Conservation (phyloP, 2,797 vertebrate genomes). For the Halcyon badia region DNA sequence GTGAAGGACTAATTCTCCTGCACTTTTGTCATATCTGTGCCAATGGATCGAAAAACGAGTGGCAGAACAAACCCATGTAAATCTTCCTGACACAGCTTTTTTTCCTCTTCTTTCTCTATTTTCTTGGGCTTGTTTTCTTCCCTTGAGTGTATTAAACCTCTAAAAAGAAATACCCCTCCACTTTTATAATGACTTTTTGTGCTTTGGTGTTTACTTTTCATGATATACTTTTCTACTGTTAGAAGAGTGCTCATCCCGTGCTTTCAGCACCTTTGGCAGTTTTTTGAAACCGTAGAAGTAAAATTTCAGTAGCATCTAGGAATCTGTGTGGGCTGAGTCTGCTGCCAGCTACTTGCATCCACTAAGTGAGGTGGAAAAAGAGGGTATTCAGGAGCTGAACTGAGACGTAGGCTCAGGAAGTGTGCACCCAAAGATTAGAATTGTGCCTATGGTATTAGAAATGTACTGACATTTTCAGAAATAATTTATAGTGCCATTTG, state of each 20-base stretch:
- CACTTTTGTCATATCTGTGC: not conserved
- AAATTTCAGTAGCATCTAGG: not conserved
- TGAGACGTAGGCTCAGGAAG: not conserved
- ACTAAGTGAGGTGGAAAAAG: not conserved
- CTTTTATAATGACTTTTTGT: not conserved
- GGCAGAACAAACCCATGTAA: not conserved
- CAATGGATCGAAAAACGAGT: not conserved
- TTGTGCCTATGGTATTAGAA: not conserved
- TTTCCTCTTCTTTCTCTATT: accelerated
- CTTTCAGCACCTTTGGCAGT: not conserved
- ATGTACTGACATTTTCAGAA: not conserved
- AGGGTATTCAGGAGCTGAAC: not conserved
- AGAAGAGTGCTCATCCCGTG: not conserved
- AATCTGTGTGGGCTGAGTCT: not conserved
- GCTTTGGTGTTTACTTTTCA: not conserved
- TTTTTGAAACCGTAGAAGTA: not conserved
- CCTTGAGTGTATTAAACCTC: not conserved
- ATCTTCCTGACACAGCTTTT: not conserved
- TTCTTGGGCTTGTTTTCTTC: not conserved
- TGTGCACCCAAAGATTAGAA: not conserved
- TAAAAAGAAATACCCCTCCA: not conserved
- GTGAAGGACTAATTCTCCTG: not conserved
- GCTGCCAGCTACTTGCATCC: not conserved
- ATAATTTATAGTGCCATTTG: constrained; percentile 37
- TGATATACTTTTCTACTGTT: not conserved